Base-by-base conservation (phyloP, 2,888 invertebrate genomes). In the Hypercompe scribonia region DNA sequence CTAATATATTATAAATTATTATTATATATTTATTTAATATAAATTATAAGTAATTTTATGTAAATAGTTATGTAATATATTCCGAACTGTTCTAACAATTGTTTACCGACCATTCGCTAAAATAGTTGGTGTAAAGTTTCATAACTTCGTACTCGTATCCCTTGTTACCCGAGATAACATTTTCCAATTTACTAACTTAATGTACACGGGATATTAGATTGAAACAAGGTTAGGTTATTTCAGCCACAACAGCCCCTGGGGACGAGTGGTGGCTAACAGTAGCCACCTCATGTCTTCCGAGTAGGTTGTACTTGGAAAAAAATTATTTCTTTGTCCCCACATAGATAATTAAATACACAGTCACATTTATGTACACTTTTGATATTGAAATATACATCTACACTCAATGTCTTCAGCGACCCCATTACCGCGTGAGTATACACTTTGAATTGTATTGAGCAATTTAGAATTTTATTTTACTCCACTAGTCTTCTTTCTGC, bases 181-280 rank as follows among this genome's bases (percentile, higher is more conserved):
- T 67, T 70, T 73, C 65, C 69, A 73, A 73, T 73, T 70, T 31
- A 66, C 46, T 11, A 58, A 58, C 65, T 77, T 71, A 72, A 24
- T 54, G 73, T 76, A 72, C 61, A 65, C 68, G 58, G 65, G 65
- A 61, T 65, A 63, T 63, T 46, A 78, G 74, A 82, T 83, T 81
- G 77, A 78, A 83, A 77, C 34, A 68, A 50, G 74, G 74, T 79
- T 73, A 76, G 79, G 78, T 83, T 81, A 78, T 76, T 68, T 50
- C 64, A 67, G 8, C 63, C 10, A 31, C 61, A 69, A 31, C 61
- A 69, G 78, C 74, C 76, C 79, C 81, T 28, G 28, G 13, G 58
- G 58, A 54, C 50, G 50, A 11, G 50, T 54, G 50, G n/a, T n/a
- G 50, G 50, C 24, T 7, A 24, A 21, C 24, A 24, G 8, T n/a